Percentiles rank a stretch among this genome's conserved stretches.
Conservation (phyloP, 1,140 invertebrate genomes). For the Eulimnadia texana region DNA sequence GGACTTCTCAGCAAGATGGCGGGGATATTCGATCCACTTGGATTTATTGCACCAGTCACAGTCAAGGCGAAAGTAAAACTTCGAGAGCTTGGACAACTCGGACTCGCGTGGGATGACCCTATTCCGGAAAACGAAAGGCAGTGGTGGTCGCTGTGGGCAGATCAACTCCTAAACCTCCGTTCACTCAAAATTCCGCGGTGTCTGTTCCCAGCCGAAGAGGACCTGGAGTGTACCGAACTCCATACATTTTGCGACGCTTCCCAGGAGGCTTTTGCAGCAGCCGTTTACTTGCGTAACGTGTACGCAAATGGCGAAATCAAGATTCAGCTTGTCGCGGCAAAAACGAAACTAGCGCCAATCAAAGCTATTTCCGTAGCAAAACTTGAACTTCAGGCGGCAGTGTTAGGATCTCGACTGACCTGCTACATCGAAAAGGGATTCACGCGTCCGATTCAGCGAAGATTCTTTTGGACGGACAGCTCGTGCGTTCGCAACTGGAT, state of each 20-base stretch:
- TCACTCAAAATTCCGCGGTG: neutral
- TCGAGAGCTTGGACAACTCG: neutral
- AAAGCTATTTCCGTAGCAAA: constrained; percentile 9
- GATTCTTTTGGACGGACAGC: neutral
- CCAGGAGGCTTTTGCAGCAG: constrained; percentile 14
- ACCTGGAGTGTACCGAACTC: constrained; percentile 2
- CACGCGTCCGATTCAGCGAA: neutral
- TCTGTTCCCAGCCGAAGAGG: neutral
- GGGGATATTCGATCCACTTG: constrained; percentile 22
- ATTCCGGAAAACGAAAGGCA: neutral
- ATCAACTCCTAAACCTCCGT: too few species aligned
- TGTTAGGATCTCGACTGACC: neutral
- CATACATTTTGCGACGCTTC: constrained; percentile 17
- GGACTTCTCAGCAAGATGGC: constrained; percentile 14
- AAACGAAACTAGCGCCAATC: constrained; percentile 16
- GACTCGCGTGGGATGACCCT: neutral
- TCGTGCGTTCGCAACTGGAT: constrained; percentile 7
- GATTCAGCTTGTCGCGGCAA: constrained; percentile 11
- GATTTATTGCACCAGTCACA: too few species aligned
- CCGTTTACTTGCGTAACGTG: constrained; percentile 10
- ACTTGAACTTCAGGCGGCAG: constrained; percentile 1
- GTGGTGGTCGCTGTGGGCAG: neutral
- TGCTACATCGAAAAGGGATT: neutral
- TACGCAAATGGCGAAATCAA: neutral
- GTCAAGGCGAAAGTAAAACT: neutral